Percentiles rank a stretch among this genome's conserved stretches.
These are phyloP conservation scores for Distichodus sexfasciatus DNA, from an alignment of 2,797 vertebrate species.

Conservation along the genomic window DNA sequence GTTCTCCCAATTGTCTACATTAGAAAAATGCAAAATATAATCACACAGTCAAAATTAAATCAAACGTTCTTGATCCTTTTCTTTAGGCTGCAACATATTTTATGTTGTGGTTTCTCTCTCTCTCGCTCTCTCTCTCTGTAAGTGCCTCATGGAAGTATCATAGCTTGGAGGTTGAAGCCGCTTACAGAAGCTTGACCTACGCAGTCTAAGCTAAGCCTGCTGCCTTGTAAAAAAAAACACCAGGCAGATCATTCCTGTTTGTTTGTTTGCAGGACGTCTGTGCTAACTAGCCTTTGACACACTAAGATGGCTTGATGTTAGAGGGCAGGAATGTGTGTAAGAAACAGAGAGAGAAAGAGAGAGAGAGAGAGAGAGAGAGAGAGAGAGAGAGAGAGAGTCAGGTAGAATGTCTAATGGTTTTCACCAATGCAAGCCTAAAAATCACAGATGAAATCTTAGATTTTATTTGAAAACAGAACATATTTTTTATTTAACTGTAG, in stretches of 20 bases:
- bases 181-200: conserved; percentile 57
- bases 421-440: background rate
- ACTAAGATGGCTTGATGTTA: background rate
- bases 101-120: background rate
- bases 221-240: conserved; percentile 50
- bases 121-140: background rate
- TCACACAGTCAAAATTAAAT: too few relatives aligned
- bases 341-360: background rate
- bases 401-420: background rate
- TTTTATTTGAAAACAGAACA: background rate
- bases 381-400: too few relatives aligned
- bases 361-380: background rate
- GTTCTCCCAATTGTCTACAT: too few relatives aligned
- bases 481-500: background rate
- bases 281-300: conserved; percentile 5
- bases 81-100: background rate
- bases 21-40: too few relatives aligned
- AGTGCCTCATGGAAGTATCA: conserved; percentile 48
- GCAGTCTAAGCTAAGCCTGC: conserved; percentile 60
- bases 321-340: background rate
- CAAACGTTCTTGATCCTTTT: too few relatives aligned
- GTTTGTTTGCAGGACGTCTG: conserved; percentile 34
- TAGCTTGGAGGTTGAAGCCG: conserved; percentile 58
- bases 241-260: conserved; percentile 38
- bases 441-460: background rate